A percentile compares a stretch with the other conserved stretches of the same genome.
phyloP scores from a whole-genome alignment of 2,113 vertebrate species.

The Phasianus colchicus region DNA sequence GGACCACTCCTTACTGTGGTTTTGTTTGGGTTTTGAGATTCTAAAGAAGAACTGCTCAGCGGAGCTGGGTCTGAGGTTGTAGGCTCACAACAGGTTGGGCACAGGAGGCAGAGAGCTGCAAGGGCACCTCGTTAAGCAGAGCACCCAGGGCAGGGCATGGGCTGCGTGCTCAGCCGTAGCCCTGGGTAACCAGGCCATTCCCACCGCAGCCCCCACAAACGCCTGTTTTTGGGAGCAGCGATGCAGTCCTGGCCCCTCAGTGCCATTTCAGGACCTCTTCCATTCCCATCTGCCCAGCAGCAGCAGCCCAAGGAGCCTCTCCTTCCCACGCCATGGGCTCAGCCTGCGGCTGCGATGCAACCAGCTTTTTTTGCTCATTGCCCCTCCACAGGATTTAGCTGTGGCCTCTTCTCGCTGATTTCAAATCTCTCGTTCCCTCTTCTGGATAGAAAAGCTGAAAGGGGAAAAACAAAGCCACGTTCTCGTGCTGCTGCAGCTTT shows the following conservation, averaged over 20 bases:
- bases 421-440: no score
- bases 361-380: no score
- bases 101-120: background rate
- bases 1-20: background rate
- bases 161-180: background rate
- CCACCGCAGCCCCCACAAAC: no score
- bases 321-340: background rate
- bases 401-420: no score
- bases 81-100: fast-evolving
- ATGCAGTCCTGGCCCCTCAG: background rate
- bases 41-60: fast-evolving
- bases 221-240: background rate
- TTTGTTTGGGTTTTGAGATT: background rate
- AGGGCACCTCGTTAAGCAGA: background rate
- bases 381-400: no score
- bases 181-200: fast-evolving
- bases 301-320: background rate
- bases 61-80: background rate
- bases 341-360: no score
- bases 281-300: background rate
- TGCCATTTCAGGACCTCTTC: background rate
- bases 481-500: background rate
- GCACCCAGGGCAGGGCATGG: background rate
- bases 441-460: no score
- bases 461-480: no score